Evolutionary conservation across 2,797 vertebrate species (phyloP), one percentile per base, ranked within the genome.

Genomic region (Hippopotamyrus pictus): DNA sequence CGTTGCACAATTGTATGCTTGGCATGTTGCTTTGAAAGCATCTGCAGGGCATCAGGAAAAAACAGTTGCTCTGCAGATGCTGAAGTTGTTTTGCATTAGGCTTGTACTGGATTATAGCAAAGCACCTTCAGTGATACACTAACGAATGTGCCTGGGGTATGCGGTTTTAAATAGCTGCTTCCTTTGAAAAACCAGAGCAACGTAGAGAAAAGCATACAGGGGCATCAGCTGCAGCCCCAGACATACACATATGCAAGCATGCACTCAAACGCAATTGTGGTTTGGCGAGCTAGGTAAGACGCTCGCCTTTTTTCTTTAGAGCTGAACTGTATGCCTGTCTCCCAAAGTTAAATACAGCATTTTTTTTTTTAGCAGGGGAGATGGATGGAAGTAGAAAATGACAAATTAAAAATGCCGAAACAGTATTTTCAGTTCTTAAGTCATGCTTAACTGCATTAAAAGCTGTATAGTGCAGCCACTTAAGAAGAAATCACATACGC

Each of bases 101-200:
- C 51, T 11, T 90, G 91, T 90, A 90, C 91, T 91, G 91, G 91
- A 89, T 91, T 92, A 83, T 48, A 88, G 89, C n/a, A 54, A 89
- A 91, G 89, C 19, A 33, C 82, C 57, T 87, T 59, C 90, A 73
- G 90, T 87, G 86, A 91, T 76, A 89, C 62, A 88, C 82, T 76
- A 88, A 85, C 91, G 88, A 86, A 79, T 89, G 44, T 19, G 48
- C 33, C 54, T 88, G 79, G 86, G 87, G 76, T 89, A 87, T 9
- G 92, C 29, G 92, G 92, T 51, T 92, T 92, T 90, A 79, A 85
- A 85, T 51, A 48, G 44, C 82, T 50, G 51, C 85, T 92, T 92
- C 91, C 92, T 90, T 90, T 91, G 90, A 92, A 92, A 91, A 91
- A 89, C 85, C 88, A 90, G 57, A 46, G 51, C 33, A 50, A 82